Conservation (phyloP, 64 coral and sea anemone genomes). For the Pocillopora damicornis region DNA sequence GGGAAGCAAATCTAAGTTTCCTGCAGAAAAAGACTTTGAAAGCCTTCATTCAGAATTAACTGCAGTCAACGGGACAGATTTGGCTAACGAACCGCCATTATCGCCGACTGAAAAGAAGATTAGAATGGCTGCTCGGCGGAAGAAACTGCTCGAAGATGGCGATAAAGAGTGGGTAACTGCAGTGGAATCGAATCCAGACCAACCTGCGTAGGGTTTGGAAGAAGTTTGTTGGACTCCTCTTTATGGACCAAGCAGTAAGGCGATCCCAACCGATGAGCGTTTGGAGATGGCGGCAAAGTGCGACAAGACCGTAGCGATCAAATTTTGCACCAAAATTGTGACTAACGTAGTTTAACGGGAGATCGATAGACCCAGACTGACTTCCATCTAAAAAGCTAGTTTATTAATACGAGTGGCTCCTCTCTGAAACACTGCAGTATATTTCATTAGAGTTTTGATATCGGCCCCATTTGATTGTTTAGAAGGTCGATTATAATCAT, state of each 20-base stretch:
- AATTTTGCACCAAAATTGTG: neutral
- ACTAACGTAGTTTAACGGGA: too few relatives aligned
- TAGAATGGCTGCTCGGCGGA: constrained; percentile 3
- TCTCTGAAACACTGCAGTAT: too few relatives aligned
- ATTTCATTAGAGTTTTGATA: too few relatives aligned
- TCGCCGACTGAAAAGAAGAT: constrained; percentile 5
- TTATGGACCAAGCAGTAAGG: neutral
- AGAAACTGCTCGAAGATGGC: neutral
- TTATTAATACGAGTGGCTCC: too few relatives aligned
- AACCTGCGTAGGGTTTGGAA: neutral
- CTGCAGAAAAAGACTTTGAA: constrained; percentile 13
- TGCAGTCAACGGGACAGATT: constrained; percentile 5
- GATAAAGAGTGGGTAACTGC: constrained; percentile 6
- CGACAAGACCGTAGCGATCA: neutral
- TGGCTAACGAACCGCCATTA: neutral
- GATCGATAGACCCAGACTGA: too few relatives aligned
- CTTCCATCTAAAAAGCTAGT: too few relatives aligned
- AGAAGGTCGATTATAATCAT: too few relatives aligned
- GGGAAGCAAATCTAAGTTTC: neutral
- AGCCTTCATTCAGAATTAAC: neutral
- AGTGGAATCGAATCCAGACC: neutral
- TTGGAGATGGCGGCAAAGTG: neutral
- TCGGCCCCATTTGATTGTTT: too few relatives aligned
- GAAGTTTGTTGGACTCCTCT: neutral
- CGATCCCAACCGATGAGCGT: neutral